Base-by-base conservation (phyloP, 2,888 invertebrate species). In the Acrocyrtus sp. region DNA sequence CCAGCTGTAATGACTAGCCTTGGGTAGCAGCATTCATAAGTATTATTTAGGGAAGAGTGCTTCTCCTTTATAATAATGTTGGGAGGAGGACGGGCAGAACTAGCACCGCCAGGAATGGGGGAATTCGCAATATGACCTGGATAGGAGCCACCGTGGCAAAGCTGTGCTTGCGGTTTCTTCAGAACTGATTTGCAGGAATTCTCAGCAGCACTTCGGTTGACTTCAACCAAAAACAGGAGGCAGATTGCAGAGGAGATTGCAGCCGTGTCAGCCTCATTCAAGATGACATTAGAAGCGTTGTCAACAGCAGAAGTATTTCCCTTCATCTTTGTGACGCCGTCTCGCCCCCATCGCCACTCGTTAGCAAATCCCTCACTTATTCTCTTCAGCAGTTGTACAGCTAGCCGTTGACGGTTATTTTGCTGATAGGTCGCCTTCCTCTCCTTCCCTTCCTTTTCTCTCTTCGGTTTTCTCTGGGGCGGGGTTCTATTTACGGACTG, bases 121-220 rank as follows among this genome's bases (percentile, higher is more conserved):
- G 63, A 41, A 34, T 22, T 54, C 26, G 27, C 22, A 4, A 29
- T n/a, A 29, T 45, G 54, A 51, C 53, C 24, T 19, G 15, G 5
- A 21, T 43, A 26, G 21, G 41, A 41, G 24, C n/a, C 45, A n/a
- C 22, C 51, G 27, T 29, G 54, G 66, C 43, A 51, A 22, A 21
- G 21, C 34, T 26, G 48, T 41, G 57, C 22, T 34, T 57, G 66
- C 48, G 66, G 66, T 50, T 66, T 57, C 50, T 66, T 66, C 48
- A 39, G 56, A 66, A 57, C 57, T 66, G 66, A 66, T 66, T 66
- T 66, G 57, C 26, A 66, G 39, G 57, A 66, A 66, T 48, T 22
- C 58, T 58, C 67, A 39, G 57, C 57, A 51, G 57, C 51, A 56
- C 51, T 67, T 58, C 51, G 67, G 15, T 67, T 67, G 41, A 57